Percentiles rank a stretch among this genome's conserved stretches.
phyloP scores from a whole-genome alignment of 2,113 vertebrate genomes.

The Percopsis transmontana region DNA sequence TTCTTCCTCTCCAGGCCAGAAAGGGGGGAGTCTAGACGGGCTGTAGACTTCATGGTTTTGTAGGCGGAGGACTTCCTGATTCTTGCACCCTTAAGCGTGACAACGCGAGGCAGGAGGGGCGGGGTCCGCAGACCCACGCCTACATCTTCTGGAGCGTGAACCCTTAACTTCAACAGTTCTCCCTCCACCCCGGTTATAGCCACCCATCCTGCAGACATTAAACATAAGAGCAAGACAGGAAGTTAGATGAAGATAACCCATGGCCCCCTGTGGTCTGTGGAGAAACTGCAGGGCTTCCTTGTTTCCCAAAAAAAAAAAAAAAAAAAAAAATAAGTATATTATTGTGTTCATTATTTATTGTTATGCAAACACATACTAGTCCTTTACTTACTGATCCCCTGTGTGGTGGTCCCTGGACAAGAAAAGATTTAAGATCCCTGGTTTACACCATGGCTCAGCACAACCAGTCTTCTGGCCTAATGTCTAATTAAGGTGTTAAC shows the following conservation, averaged over 20 bases:
- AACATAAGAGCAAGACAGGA: background rate
- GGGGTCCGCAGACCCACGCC: constrained; percentile 73
- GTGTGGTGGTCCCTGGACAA: no score
- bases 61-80: constrained; percentile 79
- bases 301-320: no score
- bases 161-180: constrained; percentile 77
- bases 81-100: constrained; percentile 81
- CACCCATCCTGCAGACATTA: constrained; percentile 85
- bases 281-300: no score
- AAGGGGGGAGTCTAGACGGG: constrained; percentile 68
- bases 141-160: constrained; percentile 76
- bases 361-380: no score
- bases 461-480: no score
- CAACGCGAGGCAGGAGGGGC: constrained; percentile 83
- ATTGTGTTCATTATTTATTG: no score
- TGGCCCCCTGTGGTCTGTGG: no score
- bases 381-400: no score
- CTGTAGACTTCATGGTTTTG: constrained; percentile 72
- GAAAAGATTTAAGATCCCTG: no score
- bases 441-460: no score
- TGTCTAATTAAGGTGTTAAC: background rate
- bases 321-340: no score
- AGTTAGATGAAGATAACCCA: no score
- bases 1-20: background rate
- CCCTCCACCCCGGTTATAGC: constrained; percentile 79